Base-by-base conservation (phyloP, 2,797 vertebrate species). In the Falco cherrug region DNA sequence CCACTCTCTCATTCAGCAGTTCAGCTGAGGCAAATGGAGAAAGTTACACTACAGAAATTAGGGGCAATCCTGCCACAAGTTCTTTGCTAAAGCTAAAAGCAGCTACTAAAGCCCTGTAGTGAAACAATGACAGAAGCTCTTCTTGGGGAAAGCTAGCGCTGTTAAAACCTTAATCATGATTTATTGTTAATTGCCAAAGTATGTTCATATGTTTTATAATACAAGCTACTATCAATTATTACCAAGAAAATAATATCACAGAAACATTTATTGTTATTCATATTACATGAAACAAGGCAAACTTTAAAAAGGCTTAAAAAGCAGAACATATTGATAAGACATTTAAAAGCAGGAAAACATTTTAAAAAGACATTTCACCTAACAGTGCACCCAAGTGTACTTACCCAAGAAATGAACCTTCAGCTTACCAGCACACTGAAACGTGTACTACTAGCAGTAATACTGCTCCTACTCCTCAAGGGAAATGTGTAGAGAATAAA, bases 51-150 rank as follows among this genome's bases (percentile, higher is more conserved):
- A 90, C 21, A 93, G 70, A 95, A 92, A 80, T 93, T 57, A 84
- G 90, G 93, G 90, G 56, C 65, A 87, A 89, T 60, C 84, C 88
- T 71, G 86, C 83, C 91, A 85, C 93, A 93, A 88, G 86, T 53
- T 91, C 59, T 95, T 89, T 90, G 43, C 47, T 78, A 93, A 76
- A 91, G 43, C 57, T 53, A 86, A 96, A 95, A 95, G 93, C 71
- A 93, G 93, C 91, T 97, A 87, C 95, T 92, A 95, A 96, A 97
- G 97, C 98, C 97, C 98, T 98, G 98, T 95, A 98, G 98, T 98
- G 98, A 98, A 98, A 98, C 98, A 99, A 98, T 98, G 98, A 99
- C 98, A 99, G 99, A 99, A 99, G 98, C 98, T 99, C 98, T 99
- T 99, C 98, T 99, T 98, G 98, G 98, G 96, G 98, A 98, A 98